Evolutionary conservation across 2,113 vertebrate species (phyloP).

Genomic region (Menura novaehollandiae): DNA sequence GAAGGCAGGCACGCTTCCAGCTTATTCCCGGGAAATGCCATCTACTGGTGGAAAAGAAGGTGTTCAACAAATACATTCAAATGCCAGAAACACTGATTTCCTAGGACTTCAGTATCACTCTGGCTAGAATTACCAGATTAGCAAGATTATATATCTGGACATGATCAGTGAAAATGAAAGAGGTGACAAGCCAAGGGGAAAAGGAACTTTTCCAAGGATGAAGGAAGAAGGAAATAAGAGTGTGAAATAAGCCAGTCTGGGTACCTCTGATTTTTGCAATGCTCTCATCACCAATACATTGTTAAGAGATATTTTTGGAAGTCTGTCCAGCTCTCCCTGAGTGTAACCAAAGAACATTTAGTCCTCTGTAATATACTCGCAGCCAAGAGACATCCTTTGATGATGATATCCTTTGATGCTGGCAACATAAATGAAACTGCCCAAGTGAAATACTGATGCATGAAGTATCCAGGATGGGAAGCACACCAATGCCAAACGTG

Average conservation of each 20-base stretch:
- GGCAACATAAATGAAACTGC: background rate
- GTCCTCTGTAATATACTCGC: background rate
- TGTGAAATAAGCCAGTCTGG: background rate
- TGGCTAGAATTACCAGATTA: background rate
- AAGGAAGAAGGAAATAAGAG: background rate
- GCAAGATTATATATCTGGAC: background rate
- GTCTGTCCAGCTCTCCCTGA: background rate
- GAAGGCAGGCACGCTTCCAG: background rate
- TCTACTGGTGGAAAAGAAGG: background rate
- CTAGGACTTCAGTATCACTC: background rate
- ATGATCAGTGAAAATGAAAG: background rate
- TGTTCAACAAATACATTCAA: background rate
- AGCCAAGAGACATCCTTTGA: background rate
- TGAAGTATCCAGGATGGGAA: background rate
- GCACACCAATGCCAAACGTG: background rate
- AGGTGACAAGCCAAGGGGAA: background rate
- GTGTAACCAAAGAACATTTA: background rate
- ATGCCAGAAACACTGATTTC: background rate
- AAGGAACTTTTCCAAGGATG: background rate
- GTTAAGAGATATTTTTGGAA: background rate
- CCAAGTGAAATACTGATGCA: background rate
- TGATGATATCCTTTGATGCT: background rate
- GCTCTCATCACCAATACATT: background rate
- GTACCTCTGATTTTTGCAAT: background rate
- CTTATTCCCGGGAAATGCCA: background rate